A percentile compares a stretch with the other conserved stretches of the same genome.
Conservation (phyloP, 2,113 vertebrate genomes). For the Oxyura jamaicensis region DNA sequence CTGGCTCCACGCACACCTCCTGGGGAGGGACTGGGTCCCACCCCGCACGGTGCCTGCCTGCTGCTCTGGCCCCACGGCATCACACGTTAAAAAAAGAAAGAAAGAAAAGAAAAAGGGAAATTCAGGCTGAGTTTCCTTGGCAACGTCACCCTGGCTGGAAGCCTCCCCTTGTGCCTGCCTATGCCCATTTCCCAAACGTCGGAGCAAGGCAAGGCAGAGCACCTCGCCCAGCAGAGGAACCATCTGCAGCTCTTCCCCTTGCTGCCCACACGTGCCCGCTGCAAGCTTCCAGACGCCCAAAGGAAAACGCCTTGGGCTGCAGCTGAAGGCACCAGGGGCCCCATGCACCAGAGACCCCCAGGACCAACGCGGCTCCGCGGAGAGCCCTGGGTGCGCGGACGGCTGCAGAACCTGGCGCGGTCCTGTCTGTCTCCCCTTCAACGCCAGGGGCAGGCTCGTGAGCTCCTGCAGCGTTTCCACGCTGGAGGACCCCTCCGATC, state of each 20-base stretch:
- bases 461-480: background rate
- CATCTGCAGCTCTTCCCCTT: background rate
- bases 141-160: conserved; percentile 56
- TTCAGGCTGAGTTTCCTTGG: conserved; percentile 69
- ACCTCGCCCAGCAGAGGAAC: accelerated
- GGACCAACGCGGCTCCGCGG: background rate
- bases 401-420: accelerated
- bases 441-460: background rate
- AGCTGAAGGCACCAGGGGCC: background rate
- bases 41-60: background rate
- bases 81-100: background rate
- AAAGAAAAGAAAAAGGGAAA: conserved; percentile 27
- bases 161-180: conserved; percentile 39
- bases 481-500: accelerated
- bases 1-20: background rate
- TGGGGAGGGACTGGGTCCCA: background rate
- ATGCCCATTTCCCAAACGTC: background rate
- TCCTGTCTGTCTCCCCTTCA: background rate
- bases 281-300: accelerated
- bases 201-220: background rate
- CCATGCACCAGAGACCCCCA: accelerated
- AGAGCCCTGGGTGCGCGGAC: accelerated
- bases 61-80: background rate
- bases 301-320: accelerated
- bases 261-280: accelerated